Percentiles rank a stretch among this genome's conserved stretches.
Evolutionary conservation across 2,113 vertebrate genomes (phyloP).

Genomic region (Coracopsis vasa): DNA sequence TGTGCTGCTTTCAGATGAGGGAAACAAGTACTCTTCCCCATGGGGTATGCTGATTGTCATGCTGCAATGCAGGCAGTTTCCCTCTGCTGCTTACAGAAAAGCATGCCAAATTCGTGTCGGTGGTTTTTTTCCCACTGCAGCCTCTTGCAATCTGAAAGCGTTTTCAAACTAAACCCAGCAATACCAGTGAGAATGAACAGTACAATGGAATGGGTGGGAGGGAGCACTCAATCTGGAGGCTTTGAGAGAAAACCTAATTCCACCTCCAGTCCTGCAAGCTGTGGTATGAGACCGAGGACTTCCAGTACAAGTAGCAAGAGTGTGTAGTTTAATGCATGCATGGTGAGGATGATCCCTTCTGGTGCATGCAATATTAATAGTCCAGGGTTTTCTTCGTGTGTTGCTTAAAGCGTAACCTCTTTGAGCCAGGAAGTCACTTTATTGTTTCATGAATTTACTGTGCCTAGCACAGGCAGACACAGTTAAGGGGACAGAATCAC

Average conservation of each 20-base stretch:
- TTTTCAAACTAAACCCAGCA: constrained; percentile 43
- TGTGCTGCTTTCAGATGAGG: not conserved
- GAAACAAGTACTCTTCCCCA: not conserved
- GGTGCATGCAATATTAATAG: constrained; percentile 7
- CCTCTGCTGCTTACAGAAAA: not conserved
- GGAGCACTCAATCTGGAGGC: not conserved
- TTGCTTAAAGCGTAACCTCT: not conserved
- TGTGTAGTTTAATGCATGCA: not conserved
- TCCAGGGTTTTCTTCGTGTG: constrained; percentile 35
- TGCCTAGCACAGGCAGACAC: not conserved
- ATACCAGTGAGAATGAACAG: constrained; percentile 42
- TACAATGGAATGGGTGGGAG: constrained; percentile 29
- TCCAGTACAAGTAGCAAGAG: not conserved
- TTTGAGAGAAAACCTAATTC: constrained; percentile 36
- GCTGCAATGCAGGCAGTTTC: constrained; percentile 23
- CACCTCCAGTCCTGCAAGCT: not conserved
- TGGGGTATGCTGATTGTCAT: not conserved
- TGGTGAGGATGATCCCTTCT: not conserved
- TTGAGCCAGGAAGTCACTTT: not conserved
- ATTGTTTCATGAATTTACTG: not conserved
- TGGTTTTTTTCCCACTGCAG: constrained; percentile 17
- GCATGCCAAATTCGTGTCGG: not conserved
- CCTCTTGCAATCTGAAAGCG: constrained; percentile 25
- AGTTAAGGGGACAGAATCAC: not conserved
- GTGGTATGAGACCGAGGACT: constrained; percentile 12